Conservation (phyloP, 2,888 invertebrate genomes). For the Exocentrus adspersus region DNA sequence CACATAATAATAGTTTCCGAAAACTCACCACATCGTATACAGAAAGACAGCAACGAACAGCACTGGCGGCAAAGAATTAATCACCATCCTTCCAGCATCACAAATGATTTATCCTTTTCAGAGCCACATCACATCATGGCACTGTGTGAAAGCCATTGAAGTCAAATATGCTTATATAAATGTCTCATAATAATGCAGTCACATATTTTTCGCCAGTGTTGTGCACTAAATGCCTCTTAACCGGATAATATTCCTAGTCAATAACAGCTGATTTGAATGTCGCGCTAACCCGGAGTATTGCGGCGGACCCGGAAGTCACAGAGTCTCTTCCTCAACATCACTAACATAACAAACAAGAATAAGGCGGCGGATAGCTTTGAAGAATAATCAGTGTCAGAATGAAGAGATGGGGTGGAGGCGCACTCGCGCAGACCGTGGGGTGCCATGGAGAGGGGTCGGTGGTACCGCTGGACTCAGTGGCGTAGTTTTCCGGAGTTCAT, state of each 20-base stretch:
- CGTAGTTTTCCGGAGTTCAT: background rate
- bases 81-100: constrained; percentile 45
- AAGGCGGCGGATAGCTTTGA: constrained; percentile 53
- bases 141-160: background rate
- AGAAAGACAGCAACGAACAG: constrained; percentile 39
- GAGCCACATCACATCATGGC: constrained; percentile 21
- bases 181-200: background rate
- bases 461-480: constrained; percentile 24
- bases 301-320: constrained; percentile 51
- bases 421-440: constrained; percentile 59
- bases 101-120: constrained; percentile 32
- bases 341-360: constrained; percentile 51
- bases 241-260: constrained; percentile 14
- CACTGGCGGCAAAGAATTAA: constrained; percentile 34
- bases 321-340: constrained; percentile 40
- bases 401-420: constrained; percentile 51
- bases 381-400: constrained; percentile 56
- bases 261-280: constrained; percentile 13
- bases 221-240: background rate
- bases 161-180: background rate
- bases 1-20: too few species aligned
- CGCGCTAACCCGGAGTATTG: constrained; percentile 33
- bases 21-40: constrained; percentile 45
- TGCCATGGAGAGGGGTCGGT: constrained; percentile 52
- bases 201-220: constrained; percentile 6